Percentiles rank a stretch among this genome's conserved stretches.
phyloP scores from a whole-genome alignment of 2,113 vertebrate genomes.

The Hippocampus mohnikei region DNA sequence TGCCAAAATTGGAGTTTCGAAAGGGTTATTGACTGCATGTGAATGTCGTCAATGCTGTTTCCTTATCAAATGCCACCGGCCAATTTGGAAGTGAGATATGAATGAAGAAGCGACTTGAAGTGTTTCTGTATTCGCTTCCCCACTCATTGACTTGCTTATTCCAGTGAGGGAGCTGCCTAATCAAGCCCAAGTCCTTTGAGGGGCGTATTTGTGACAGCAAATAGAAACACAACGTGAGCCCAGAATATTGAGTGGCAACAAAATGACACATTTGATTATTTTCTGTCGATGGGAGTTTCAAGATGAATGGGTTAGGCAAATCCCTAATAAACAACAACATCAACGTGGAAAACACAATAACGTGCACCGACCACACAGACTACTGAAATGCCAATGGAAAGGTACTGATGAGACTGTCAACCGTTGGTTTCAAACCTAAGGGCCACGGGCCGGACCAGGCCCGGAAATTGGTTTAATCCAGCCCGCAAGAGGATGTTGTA shows the following conservation, averaged over 20 bases:
- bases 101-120: conserved; percentile 14
- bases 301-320: background rate
- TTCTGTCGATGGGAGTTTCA: background rate
- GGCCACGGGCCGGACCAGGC: too few relatives aligned
- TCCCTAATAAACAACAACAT: background rate
- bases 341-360: background rate
- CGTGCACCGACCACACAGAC: background rate
- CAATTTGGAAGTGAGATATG: background rate
- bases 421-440: too few relatives aligned
- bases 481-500: too few relatives aligned
- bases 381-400: background rate
- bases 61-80: conserved; percentile 9
- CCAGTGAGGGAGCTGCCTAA: conserved; percentile 19
- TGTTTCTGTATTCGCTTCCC: conserved; percentile 2
- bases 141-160: conserved; percentile 22
- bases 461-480: too few relatives aligned
- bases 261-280: background rate
- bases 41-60: background rate
- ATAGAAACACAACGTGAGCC: conserved; percentile 6
- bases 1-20: too few relatives aligned
- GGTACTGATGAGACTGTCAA: too few relatives aligned
- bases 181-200: conserved; percentile 37
- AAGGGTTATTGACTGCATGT: too few relatives aligned
- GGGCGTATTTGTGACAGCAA: background rate
- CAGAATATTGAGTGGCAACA: conserved; percentile 2